Evolutionary conservation across 2,797 vertebrate species (phyloP).

Genomic region (Tapera naevia): DNA sequence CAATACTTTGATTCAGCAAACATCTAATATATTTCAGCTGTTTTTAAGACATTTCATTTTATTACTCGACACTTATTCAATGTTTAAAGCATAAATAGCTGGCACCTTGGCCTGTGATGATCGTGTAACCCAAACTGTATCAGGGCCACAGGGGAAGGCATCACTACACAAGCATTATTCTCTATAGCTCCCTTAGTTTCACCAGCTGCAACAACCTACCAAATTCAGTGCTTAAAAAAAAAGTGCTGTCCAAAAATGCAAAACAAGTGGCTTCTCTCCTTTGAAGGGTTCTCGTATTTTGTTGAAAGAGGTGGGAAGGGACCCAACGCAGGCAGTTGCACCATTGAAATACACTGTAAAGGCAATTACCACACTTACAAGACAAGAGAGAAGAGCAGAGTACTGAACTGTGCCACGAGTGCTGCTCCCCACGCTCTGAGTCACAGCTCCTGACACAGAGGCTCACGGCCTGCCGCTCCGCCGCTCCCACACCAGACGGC

Average conservation of each 20-base stretch:
- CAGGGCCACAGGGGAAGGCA: background rate
- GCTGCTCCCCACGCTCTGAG: background rate
- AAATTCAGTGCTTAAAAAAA: background rate
- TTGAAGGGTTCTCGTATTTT: background rate
- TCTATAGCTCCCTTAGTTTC: background rate
- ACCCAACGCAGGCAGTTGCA: background rate
- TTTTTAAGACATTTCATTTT: background rate
- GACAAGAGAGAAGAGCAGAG: background rate
- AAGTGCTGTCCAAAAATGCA: background rate
- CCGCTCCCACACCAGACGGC: background rate
- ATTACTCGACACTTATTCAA: background rate
- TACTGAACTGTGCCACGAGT: background rate
- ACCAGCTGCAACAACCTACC: background rate
- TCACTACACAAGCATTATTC: background rate
- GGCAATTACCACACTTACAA: fast-evolving
- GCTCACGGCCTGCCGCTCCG: fast-evolving
- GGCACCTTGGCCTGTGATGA: background rate
- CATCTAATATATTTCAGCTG: fast-evolving
- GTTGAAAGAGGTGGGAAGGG: background rate
- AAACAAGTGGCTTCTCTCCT: background rate
- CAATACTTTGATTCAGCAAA: fast-evolving
- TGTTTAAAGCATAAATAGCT: background rate
- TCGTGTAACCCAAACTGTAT: fast-evolving
- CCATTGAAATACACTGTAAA: fast-evolving
- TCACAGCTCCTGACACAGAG: background rate